phyloP scores from a whole-genome alignment of 2,113 vertebrate species.

The Nyctibius bracteatus region DNA sequence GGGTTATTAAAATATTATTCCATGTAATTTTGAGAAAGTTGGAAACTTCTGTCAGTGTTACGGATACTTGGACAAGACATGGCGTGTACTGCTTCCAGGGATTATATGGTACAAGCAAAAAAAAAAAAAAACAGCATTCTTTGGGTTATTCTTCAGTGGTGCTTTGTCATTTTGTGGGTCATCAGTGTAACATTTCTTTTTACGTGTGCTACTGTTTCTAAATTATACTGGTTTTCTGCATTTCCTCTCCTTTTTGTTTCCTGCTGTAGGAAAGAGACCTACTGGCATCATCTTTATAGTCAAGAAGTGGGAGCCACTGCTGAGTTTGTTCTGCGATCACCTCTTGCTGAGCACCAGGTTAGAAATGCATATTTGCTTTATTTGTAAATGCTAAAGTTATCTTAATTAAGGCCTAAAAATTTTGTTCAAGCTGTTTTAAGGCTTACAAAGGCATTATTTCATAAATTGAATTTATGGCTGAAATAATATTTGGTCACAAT shows the following conservation, averaged over 20 bases:
- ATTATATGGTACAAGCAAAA: not conserved
- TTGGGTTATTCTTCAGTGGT: not conserved
- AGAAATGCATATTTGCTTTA: not conserved
- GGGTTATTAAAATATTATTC: not conserved
- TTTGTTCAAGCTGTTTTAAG: not conserved
- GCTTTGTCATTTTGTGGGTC: not conserved
- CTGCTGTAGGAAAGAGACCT: not conserved
- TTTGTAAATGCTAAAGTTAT: not conserved
- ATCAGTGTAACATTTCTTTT: not conserved
- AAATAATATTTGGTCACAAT: not conserved
- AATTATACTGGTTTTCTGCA: not conserved
- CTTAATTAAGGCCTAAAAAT: not conserved
- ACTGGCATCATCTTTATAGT: not conserved
- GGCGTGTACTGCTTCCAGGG: not conserved
- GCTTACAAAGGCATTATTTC: not conserved
- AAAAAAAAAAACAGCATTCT: not conserved
- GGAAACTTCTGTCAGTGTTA: not conserved
- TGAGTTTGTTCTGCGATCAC: not conserved
- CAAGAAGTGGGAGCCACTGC: not conserved
- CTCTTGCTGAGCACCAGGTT: conserved; percentile 19
- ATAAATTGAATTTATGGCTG: not conserved
- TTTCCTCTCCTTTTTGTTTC: not conserved
- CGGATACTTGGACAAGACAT: not conserved
- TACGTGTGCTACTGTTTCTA: not conserved
- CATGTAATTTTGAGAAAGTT: not conserved